A percentile compares a stretch with the other conserved stretches of the same genome.
Evolutionary conservation across 2,113 vertebrate genomes (phyloP).

Genomic region (Trichechus manatus): DNA sequence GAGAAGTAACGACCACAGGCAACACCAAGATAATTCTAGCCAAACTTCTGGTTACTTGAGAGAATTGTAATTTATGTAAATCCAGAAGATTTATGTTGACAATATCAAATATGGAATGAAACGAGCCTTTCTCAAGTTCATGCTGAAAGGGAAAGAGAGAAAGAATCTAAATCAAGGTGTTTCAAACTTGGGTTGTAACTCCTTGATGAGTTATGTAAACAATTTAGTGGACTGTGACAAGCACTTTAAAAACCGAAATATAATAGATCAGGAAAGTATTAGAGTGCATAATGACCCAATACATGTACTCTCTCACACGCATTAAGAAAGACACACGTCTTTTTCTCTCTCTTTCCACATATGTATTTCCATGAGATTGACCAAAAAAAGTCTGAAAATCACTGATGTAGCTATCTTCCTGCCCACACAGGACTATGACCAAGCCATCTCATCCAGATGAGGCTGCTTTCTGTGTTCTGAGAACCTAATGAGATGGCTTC

Average conservation of each 20-base stretch:
- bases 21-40: neutral
- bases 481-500: neutral
- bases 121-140: neutral
- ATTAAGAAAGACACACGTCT: neutral
- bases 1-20: neutral
- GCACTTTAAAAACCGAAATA: slow-evolving; percentile 33
- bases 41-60: neutral
- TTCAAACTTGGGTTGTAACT: neutral
- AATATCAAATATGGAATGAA: neutral
- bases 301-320: neutral
- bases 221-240: neutral
- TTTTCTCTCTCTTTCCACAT: neutral
- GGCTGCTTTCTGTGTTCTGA: neutral
- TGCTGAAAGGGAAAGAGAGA: neutral
- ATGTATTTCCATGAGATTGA: neutral
- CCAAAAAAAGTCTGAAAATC: neutral
- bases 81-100: neutral
- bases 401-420: neutral
- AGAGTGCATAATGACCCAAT: neutral
- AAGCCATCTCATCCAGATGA: neutral
- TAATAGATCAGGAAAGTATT: neutral
- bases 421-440: neutral
- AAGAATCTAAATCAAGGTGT: neutral
- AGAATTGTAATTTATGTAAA: neutral
- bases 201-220: neutral